A percentile compares a stretch with the other conserved stretches of the same genome.
Conservation (phyloP, 2,113 vertebrate genomes). For the Clupea harengus region DNA sequence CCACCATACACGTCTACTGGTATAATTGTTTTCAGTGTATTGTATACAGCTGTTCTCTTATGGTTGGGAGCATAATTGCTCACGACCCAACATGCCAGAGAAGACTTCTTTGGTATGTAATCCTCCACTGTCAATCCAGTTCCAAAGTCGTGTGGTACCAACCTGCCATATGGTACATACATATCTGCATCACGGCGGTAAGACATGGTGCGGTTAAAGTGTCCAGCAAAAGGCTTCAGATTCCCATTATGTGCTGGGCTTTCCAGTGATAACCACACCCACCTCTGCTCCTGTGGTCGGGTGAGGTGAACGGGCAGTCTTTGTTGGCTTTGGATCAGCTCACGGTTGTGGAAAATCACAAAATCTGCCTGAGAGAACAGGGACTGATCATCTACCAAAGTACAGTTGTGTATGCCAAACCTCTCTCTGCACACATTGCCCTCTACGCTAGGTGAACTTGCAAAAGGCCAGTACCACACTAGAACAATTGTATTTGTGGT, state of each 20-base stretch:
- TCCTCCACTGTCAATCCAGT: no score
- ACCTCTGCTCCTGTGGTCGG: conserved; percentile 72
- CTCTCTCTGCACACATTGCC: conserved; percentile 27
- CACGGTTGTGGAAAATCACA: conserved; percentile 83
- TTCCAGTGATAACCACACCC: conserved; percentile 91
- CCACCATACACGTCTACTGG: conserved; percentile 10
- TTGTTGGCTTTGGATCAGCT: conserved; percentile 49
- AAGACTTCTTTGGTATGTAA: conserved; percentile 61
- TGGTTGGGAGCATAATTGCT: conserved; percentile 76
- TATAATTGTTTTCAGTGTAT: conserved; percentile 66
- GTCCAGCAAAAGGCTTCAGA: no score
- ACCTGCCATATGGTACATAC: no score
- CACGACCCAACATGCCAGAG: conserved; percentile 83
- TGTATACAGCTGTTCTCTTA: conserved; percentile 72
- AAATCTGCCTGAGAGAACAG: conserved; percentile 65
- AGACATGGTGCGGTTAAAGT: no score
- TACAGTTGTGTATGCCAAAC: no score
- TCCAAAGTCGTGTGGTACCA: no score
- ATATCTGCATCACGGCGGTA: no score
- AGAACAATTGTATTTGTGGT: no score
- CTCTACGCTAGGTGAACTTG: no score
- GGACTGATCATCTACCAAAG: conserved; percentile 43
- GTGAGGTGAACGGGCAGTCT: conserved; percentile 63
- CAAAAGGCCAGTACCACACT: no score
- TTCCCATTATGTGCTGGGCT: conserved; percentile 70